Evolutionary conservation across 2,888 invertebrate genomes (phyloP).

Genomic region (Pristionchus exspectatus): DNA sequence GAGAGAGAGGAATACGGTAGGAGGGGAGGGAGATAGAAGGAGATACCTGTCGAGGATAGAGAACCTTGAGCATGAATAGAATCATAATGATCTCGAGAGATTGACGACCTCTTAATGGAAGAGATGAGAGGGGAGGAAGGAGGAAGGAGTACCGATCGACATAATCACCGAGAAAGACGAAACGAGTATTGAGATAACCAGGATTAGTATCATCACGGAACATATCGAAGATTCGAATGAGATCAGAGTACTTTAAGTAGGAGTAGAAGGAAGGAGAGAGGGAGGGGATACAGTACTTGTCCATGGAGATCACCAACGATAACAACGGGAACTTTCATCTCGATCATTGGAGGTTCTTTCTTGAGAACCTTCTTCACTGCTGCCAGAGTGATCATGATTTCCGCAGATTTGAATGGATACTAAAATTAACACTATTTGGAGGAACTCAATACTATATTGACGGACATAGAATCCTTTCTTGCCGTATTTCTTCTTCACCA

Average conservation of each 20-base stretch:
- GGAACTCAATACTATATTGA: not conserved
- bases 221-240: slow-evolving; percentile 50
- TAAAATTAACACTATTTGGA: not conserved
- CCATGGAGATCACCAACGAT: slow-evolving; percentile 54
- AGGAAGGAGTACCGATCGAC: slow-evolving; percentile 40
- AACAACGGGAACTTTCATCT: slow-evolving; percentile 40
- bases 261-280: not conserved
- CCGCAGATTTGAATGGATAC: not conserved
- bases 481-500: not conserved
- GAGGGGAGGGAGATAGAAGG: not conserved
- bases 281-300: not conserved
- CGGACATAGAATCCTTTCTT: not conserved
- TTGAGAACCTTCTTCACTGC: slow-evolving; percentile 17
- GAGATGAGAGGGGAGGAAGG: not conserved
- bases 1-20: not conserved
- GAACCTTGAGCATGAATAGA: slow-evolving; percentile 48
- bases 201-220: slow-evolving; percentile 12
- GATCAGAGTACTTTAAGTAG: slow-evolving; percentile 34
- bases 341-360: not conserved
- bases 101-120: not conserved
- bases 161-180: slow-evolving; percentile 53
- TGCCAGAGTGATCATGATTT: not conserved
- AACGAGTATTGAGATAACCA: slow-evolving; percentile 32
- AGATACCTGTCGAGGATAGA: slow-evolving; percentile 24
- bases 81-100: slow-evolving; percentile 39